Conservation (phyloP, 2,888 invertebrate genomes). For the Meteorus cinctellus region DNA sequence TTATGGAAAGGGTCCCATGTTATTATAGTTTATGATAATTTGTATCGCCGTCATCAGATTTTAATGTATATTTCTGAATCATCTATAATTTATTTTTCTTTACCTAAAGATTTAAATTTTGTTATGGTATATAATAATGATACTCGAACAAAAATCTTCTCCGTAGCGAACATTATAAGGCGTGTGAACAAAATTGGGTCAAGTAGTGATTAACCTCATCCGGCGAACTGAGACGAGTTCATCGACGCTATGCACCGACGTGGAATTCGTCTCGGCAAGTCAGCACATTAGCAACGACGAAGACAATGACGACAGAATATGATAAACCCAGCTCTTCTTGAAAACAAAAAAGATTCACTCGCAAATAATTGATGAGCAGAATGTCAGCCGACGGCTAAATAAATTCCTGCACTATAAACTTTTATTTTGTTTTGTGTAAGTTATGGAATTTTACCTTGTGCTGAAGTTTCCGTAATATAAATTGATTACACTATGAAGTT, state of each 20-base stretch:
- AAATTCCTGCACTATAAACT: background rate
- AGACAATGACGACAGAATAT: conserved; percentile 52
- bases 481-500: too few relatives aligned
- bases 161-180: conserved; percentile 61
- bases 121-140: background rate
- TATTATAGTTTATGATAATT: background rate
- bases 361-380: conserved; percentile 8
- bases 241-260: conserved; percentile 40
- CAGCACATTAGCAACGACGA: conserved; percentile 31
- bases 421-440: too few relatives aligned
- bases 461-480: too few relatives aligned
- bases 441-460: too few relatives aligned
- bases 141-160: conserved; percentile 62
- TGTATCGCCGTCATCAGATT: too few relatives aligned
- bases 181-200: conserved; percentile 70
- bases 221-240: conserved; percentile 46
- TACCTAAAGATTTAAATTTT: background rate
- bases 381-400: background rate
- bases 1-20: background rate
- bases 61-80: background rate
- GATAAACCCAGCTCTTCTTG: conserved; percentile 20
- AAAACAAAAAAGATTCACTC: conserved; percentile 9
- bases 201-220: conserved; percentile 71
- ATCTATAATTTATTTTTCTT: background rate
- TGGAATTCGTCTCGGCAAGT: conserved; percentile 46